Conservation (phyloP, 2,888 invertebrate genomes). For the Parnassius mnemosyne region DNA sequence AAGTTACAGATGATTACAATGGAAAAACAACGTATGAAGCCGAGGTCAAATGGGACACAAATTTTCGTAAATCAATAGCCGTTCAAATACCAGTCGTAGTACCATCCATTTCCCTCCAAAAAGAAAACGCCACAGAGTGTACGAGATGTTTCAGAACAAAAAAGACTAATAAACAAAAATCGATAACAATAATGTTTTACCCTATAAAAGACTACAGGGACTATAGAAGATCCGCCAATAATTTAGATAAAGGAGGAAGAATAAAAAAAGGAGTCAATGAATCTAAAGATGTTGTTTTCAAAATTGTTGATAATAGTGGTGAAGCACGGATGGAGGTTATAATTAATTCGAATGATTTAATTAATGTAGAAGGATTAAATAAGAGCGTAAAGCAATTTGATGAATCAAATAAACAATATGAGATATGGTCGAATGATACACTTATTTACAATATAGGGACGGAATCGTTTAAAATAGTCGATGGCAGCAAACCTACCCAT, state of each 20-base stretch:
- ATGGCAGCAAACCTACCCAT: background rate
- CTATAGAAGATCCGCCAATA: background rate
- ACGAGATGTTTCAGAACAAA: too few species aligned
- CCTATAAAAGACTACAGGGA: constrained; percentile 17
- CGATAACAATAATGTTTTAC: constrained; percentile 8
- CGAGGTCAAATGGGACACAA: background rate
- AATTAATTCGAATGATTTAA: constrained; percentile 4
- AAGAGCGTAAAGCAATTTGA: background rate
- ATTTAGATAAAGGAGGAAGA: constrained; percentile 3
- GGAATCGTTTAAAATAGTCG: constrained; percentile 18
- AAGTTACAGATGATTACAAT: constrained; percentile 26
- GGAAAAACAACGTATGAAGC: background rate
- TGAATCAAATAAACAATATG: background rate
- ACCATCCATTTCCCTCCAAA: background rate
- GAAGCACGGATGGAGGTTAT: constrained; percentile 17
- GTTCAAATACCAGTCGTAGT: constrained; percentile 6
- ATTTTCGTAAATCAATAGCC: constrained; percentile 1
- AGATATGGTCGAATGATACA: constrained; percentile 19
- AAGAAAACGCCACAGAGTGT: background rate
- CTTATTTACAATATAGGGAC: constrained; percentile 14
- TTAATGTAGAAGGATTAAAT: constrained; percentile 1
- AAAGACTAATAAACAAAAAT: background rate
- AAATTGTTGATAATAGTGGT: constrained; percentile 21
- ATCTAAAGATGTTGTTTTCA: constrained; percentile 16
- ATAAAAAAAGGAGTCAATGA: background rate